These are phyloP conservation scores for Taenioides sp. DNA, from an alignment of 2,797 vertebrate genomes.

Conservation along the genomic window DNA sequence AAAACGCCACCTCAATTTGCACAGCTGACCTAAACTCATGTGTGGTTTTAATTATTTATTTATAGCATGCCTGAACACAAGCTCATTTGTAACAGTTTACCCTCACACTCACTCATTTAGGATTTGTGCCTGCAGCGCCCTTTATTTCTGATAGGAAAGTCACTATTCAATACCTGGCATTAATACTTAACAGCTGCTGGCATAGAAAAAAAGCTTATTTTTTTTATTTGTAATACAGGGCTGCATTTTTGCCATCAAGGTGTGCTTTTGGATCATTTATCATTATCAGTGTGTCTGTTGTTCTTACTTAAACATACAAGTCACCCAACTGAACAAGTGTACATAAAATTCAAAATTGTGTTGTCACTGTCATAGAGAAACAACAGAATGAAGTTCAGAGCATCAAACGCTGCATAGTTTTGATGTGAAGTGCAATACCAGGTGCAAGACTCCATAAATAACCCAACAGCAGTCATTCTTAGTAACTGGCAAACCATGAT, in stretches of 20 bases:
- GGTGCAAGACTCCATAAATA: too few relatives aligned
- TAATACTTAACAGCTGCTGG: constrained; percentile 11
- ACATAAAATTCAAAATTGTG: too few relatives aligned
- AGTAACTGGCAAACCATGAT: not conserved
- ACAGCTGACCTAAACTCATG: not conserved
- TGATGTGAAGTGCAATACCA: too few relatives aligned
- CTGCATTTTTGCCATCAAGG: not conserved
- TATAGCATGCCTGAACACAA: not conserved
- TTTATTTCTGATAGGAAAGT: constrained; percentile 8
- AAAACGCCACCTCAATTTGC: not conserved
- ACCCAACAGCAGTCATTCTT: too few relatives aligned
- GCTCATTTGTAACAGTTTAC: constrained; percentile 10
- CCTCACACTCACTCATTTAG: constrained; percentile 16
- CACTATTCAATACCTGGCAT: constrained; percentile 19
- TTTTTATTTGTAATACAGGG: not conserved
- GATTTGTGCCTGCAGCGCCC: constrained; percentile 23
- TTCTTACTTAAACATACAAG: not conserved
- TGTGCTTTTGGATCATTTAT: constrained; percentile 9
- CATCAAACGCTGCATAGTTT: too few relatives aligned
- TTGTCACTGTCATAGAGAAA: too few relatives aligned
- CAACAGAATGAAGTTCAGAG: too few relatives aligned
- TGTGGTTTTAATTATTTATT: constrained; percentile 18
- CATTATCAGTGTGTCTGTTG: not conserved
- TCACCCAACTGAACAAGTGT: not conserved
- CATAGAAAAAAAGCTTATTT: not conserved